Base-by-base conservation (phyloP, 2,888 invertebrate genomes). In the Callimorpha dominula region DNA sequence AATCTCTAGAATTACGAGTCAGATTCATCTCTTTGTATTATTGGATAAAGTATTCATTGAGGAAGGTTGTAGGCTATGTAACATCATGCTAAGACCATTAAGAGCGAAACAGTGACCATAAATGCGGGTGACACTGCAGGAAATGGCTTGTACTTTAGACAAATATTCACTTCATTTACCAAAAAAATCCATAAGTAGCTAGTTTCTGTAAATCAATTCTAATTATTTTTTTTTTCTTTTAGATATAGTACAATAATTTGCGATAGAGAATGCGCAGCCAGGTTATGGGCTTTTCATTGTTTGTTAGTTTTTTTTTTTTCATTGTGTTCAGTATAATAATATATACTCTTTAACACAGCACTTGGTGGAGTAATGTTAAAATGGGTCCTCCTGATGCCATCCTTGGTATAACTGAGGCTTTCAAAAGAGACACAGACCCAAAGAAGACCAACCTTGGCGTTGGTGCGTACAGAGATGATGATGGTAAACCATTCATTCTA, bases 311-410 rank as follows among this genome's bases (percentile, higher is more conserved):
- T 62, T 17, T 20, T 0, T 52, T 46, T 63, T 65, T 63, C 31
- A 60, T n/a, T 68, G 6, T 60, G 43, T 46, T 17, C 31, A 57
- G 57, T 46, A 20, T 1, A 46, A 6, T 46, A 49, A 31, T 60
- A 46, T 46, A 20, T 31, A 20, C 67, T 79, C 71, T 74, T 70
- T 91, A 12, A 69, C 88, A 14, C 82, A 98, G 98, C 89, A 97
- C 97, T 83, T 98, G 98, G 97, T 99, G 98, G 97, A 94, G 97
- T 74, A 97, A 98, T 90, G 99, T 99, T 12, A 97, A 97, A 90
- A 98, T 99, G 98, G 99, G 99, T 7, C 99, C 99, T 31, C 99
- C 99, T 8, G 99, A 99, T 96, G 98, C 98, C 43, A 99, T 99
- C 95, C 96, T 99, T 68, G 99, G 99, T 57, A 98, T 99, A 63